phyloP scores from a whole-genome alignment of 2,888 invertebrate genomes.

The Yponomeuta evonymella region DNA sequence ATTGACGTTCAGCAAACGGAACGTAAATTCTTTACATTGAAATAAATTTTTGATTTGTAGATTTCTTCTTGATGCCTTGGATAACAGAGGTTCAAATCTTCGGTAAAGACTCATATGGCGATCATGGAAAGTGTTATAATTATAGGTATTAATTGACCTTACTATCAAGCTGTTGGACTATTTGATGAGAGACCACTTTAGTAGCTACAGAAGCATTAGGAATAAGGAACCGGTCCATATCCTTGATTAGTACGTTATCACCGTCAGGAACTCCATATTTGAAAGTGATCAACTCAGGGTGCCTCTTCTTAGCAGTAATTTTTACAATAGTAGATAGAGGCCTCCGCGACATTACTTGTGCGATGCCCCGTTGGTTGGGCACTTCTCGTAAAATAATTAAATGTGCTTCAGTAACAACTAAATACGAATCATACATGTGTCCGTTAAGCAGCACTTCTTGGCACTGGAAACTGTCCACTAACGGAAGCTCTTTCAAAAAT shows the following conservation, averaged over 20 bases:
- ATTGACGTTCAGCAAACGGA: too few relatives aligned
- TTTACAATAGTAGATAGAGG: conserved; percentile 95
- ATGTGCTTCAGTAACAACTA: conserved; percentile 91
- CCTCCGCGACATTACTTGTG: conserved; percentile 90
- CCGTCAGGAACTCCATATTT: conserved; percentile 93
- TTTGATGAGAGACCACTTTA: conserved; percentile 92
- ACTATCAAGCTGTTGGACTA: conserved; percentile 72
- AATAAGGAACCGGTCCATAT: conserved; percentile 94
- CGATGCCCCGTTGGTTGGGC: conserved; percentile 84
- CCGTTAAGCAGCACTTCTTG: conserved; percentile 94
- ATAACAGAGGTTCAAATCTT: too few relatives aligned
- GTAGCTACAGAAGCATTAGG: conserved; percentile 94
- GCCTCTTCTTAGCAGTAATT: conserved; percentile 96
- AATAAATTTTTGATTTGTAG: too few relatives aligned
- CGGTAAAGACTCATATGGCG: neutral
- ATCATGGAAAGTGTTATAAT: neutral
- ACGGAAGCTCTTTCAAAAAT: conserved; percentile 88
- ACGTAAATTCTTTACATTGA: too few relatives aligned
- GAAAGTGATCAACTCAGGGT: conserved; percentile 97
- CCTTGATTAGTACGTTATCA: conserved; percentile 85
- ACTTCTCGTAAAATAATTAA: conserved; percentile 90
- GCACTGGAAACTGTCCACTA: conserved; percentile 91
- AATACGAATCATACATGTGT: conserved; percentile 90
- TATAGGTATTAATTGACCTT: conserved; percentile 26
- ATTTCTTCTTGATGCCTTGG: too few relatives aligned